phyloP scores from a whole-genome alignment of 2,113 vertebrate species.

The Xiphophorus maculatus region DNA sequence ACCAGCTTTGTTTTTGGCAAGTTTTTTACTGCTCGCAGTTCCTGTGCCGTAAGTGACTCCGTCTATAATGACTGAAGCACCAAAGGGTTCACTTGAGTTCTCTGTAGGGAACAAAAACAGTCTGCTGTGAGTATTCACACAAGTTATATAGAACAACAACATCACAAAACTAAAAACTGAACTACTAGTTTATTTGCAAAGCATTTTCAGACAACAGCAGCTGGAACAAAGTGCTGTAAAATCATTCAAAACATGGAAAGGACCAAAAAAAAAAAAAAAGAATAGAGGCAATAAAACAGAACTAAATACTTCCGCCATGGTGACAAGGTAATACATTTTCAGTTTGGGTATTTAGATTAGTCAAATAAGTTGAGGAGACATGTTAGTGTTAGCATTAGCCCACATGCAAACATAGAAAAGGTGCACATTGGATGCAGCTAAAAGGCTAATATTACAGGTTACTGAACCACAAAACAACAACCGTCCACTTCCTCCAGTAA shows the following conservation, averaged over 20 bases:
- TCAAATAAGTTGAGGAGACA: too few species aligned
- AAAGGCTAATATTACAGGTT: too few species aligned
- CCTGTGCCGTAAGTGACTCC: slow-evolving; percentile 98
- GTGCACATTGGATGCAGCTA: too few species aligned
- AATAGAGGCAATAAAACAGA: neutral
- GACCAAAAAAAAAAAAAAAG: too few species aligned
- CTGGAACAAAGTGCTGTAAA: too few species aligned
- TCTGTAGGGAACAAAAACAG: slow-evolving; percentile 76
- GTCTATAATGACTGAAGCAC: slow-evolving; percentile 98
- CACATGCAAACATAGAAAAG: too few species aligned
- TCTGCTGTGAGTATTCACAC: neutral
- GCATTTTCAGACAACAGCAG: too few species aligned
- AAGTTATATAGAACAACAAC: neutral
- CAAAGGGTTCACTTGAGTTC: slow-evolving; percentile 99
- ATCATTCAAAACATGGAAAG: too few species aligned
- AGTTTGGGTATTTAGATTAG: too few species aligned
- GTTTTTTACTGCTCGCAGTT: slow-evolving; percentile 99
- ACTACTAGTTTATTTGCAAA: too few species aligned
- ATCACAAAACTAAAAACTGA: neutral
- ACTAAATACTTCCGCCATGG: neutral
- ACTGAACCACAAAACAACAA: neutral
- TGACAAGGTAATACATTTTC: neutral
- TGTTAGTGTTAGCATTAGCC: too few species aligned
- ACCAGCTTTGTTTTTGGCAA: slow-evolving; percentile 99
- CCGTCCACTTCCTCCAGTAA: neutral